Conservation (phyloP, 2,888 invertebrate genomes). For the Mylabris sibirica region DNA sequence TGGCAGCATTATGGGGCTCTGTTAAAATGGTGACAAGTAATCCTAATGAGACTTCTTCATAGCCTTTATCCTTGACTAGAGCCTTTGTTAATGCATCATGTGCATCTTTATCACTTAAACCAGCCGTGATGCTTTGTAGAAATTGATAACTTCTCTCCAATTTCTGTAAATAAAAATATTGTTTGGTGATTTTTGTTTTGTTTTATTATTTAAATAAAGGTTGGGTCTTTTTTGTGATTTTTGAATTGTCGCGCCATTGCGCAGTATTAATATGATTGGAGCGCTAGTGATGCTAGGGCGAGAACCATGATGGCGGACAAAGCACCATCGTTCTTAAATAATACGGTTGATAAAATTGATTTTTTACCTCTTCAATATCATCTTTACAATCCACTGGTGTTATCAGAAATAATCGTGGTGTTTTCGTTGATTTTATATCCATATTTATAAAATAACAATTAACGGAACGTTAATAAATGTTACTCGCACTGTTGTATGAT, state of each 20-base stretch:
- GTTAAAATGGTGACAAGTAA: conserved; percentile 87
- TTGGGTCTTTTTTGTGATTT: conserved; percentile 33
- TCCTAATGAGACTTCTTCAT: conserved; percentile 93
- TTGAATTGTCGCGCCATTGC: conserved; percentile 55
- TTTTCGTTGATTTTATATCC: conserved; percentile 56
- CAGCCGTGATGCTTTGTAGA: conserved; percentile 79
- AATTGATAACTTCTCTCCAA: conserved; percentile 84
- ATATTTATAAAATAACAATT: conserved; percentile 46
- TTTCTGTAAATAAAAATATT: conserved; percentile 78
- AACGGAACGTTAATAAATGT: conserved; percentile 60
- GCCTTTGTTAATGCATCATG: conserved; percentile 91
- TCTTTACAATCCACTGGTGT: conserved; percentile 87
- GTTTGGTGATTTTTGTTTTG: conserved; percentile 52
- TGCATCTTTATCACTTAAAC: conserved; percentile 91
- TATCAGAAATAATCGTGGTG: conserved; percentile 81
- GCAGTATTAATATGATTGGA: conserved; percentile 45
- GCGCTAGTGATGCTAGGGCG: conserved; percentile 58
- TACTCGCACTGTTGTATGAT: conserved; percentile 47
- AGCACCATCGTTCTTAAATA: conserved; percentile 62
- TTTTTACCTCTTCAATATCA: conserved; percentile 87
- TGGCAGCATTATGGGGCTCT: conserved; percentile 82
- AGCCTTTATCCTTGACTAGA: conserved; percentile 85
- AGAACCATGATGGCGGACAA: conserved; percentile 65
- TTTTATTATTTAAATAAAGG: conserved; percentile 9
- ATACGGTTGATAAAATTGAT: conserved; percentile 58